Conservation (phyloP, 2,888 invertebrate species). For the Cephus rjabovi region DNA sequence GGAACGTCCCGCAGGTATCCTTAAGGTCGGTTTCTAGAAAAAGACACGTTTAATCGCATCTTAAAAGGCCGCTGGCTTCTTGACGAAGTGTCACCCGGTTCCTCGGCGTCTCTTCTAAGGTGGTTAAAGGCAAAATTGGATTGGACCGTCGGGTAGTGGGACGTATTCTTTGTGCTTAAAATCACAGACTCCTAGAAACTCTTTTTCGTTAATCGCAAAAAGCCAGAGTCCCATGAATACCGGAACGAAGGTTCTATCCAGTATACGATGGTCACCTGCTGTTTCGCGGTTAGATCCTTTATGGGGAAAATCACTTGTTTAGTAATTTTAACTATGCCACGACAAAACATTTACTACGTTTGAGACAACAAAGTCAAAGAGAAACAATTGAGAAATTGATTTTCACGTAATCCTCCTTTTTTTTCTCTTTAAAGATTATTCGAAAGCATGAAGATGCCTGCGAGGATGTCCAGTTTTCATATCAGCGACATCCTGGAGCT, state of each 20-base stretch:
- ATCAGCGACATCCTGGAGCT: constrained; percentile 94
- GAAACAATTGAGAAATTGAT: neutral
- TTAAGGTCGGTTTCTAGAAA: constrained; percentile 18
- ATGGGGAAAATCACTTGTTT: neutral
- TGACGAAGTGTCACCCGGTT: constrained; percentile 36
- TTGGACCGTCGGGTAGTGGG: constrained; percentile 16
- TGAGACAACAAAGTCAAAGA: neutral
- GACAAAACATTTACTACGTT: neutral
- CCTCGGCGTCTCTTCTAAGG: constrained; percentile 15
- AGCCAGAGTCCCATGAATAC: neutral
- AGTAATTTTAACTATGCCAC: neutral
- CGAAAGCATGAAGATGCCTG: constrained; percentile 86
- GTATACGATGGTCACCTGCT: neutral
- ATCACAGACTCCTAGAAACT: neutral
- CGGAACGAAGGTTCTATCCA: neutral
- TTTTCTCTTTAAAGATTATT: constrained; percentile 73
- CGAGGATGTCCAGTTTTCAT: constrained; percentile 86
- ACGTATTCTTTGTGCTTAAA: neutral
- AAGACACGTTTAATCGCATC: constrained; percentile 47
- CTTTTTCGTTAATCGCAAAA: constrained; percentile 6
- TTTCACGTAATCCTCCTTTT: constrained; percentile 28
- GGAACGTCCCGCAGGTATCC: constrained; percentile 35
- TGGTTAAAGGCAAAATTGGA: constrained; percentile 25
- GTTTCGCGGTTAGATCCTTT: neutral
- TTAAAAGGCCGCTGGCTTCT: constrained; percentile 45